These are phyloP conservation scores for Parochlus steinenii DNA, from an alignment of 2,888 invertebrate species.

Conservation along the genomic window DNA sequence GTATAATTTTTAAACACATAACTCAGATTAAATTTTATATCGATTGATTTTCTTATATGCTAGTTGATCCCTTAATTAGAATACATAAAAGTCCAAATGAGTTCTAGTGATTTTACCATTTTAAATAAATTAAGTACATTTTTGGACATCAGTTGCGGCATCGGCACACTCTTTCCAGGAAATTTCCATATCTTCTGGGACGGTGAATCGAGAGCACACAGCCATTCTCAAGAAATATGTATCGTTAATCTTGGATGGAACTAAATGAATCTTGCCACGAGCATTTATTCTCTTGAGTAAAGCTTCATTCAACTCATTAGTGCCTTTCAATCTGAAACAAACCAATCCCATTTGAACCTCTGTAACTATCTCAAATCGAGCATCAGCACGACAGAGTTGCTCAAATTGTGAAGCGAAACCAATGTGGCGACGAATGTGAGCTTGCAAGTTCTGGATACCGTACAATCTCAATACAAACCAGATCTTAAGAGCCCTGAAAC, in stretches of 20 bases:
- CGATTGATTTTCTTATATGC: no score
- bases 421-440: constrained; percentile 71
- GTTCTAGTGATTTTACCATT: no score
- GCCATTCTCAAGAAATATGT: constrained; percentile 77
- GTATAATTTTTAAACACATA: no score
- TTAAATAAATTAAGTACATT: no score
- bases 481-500: constrained; percentile 81
- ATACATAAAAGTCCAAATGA: no score
- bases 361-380: constrained; percentile 74
- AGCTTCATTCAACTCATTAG: constrained; percentile 66
- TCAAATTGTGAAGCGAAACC: constrained; percentile 78
- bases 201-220: constrained; percentile 72
- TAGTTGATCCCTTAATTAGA: no score
- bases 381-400: constrained; percentile 52
- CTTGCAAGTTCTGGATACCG: constrained; percentile 76
- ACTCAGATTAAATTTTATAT: no score
- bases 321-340: constrained; percentile 83
- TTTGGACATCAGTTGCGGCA: constrained; percentile 52
- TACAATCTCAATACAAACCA: constrained; percentile 91
- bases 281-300: constrained; percentile 74
- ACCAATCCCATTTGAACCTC: constrained; percentile 90
- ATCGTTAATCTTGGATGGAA: constrained; percentile 75
- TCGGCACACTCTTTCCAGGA: constrained; percentile 77
- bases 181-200: constrained; percentile 61
- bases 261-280: constrained; percentile 79